phyloP scores from a whole-genome alignment of 2,797 vertebrate genomes.

The Anguilla megastoma region DNA sequence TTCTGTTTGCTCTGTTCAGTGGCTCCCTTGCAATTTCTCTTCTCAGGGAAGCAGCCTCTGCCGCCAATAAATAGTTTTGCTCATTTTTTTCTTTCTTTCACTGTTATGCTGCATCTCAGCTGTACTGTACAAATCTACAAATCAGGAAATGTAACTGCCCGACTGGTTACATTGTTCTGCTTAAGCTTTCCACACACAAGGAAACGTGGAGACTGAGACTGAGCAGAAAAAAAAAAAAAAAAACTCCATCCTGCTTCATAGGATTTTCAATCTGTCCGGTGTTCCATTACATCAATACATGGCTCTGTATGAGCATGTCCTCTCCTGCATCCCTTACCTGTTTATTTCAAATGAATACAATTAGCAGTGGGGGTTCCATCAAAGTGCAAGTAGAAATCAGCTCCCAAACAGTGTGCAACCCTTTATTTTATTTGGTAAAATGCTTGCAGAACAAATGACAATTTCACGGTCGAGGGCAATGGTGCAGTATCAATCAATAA shows the following conservation, averaged over 20 bases:
- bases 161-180: constrained; percentile 69
- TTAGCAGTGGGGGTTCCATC: constrained; percentile 68
- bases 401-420: constrained; percentile 55
- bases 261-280: constrained; percentile 45
- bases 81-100: constrained; percentile 48
- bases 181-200: constrained; percentile 47
- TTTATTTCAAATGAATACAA: constrained; percentile 66
- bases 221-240: constrained; percentile 31
- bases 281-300: constrained; percentile 45
- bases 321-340: constrained; percentile 49
- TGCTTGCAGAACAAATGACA: constrained; percentile 78
- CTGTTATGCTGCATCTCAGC: constrained; percentile 26
- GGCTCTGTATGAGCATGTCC: constrained; percentile 49
- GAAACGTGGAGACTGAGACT: constrained; percentile 33
- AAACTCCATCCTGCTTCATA: constrained; percentile 44
- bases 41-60: constrained; percentile 53
- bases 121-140: constrained; percentile 58
- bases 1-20: constrained; percentile 63
- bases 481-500: constrained; percentile 63
- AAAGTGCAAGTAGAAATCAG: constrained; percentile 66
- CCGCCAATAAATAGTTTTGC: constrained; percentile 57
- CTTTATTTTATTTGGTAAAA: constrained; percentile 73
- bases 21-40: constrained; percentile 54
- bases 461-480: constrained; percentile 73
- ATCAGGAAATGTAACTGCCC: constrained; percentile 70